Conservation (phyloP, 1,140 invertebrate species). For the Pteromalus puparum region DNA sequence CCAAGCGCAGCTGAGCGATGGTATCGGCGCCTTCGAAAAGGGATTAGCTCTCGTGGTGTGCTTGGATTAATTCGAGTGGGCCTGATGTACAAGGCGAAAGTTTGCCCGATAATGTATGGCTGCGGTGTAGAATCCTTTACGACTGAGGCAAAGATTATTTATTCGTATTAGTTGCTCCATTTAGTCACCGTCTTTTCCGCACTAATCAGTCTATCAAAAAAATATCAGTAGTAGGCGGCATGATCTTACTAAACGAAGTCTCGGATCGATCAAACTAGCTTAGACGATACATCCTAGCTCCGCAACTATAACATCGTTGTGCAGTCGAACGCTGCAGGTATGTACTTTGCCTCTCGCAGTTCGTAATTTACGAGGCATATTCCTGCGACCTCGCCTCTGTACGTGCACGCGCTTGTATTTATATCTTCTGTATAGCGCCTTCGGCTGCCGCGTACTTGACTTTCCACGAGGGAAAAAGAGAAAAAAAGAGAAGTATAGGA, state of each 20-base stretch:
- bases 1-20: neutral
- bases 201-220: no score
- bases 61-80: neutral
- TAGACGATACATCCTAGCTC: neutral
- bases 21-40: neutral
- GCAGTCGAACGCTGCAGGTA: neutral
- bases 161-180: no score
- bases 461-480: neutral
- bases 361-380: constrained; percentile 33
- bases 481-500: neutral
- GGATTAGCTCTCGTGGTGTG: neutral
- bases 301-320: neutral
- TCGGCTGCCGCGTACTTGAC: neutral
- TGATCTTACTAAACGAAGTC: no score
- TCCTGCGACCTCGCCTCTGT: neutral
- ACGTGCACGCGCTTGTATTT: neutral
- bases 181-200: no score
- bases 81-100: no score
- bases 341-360: neutral
- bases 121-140: no score
- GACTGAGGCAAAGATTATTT: no score
- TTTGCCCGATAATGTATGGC: neutral
- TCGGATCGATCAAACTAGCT: neutral
- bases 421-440: neutral
- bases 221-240: no score